A percentile compares a stretch with the other conserved stretches of the same genome.
Evolutionary conservation across 2,797 vertebrate genomes (phyloP).

Genomic region (Typhlichthys eigenmanni): DNA sequence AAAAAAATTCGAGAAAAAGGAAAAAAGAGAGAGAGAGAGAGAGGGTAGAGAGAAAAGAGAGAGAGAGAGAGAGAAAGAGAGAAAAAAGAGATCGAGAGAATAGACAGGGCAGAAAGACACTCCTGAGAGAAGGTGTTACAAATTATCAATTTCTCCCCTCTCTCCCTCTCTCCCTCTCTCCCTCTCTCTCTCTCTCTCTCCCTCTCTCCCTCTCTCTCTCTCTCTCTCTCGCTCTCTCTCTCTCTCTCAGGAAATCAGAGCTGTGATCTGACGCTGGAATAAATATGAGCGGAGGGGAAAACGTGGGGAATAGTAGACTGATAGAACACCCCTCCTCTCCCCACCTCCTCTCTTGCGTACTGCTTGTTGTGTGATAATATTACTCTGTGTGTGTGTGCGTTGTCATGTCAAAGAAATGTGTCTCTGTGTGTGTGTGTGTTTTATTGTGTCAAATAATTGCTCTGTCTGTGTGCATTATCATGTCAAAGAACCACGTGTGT

Average conservation of each 20-base stretch:
- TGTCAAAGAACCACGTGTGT: slow-evolving; percentile 9
- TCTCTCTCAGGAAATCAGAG: slow-evolving; percentile 1
- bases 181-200: no score
- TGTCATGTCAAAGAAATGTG: background rate
- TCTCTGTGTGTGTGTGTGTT: slow-evolving; percentile 5
- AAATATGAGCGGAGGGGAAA: background rate
- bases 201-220: background rate
- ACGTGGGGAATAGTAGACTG: background rate
- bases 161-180: no score
- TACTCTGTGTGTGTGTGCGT: slow-evolving; percentile 9
- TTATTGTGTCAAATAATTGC: slow-evolving; percentile 2
- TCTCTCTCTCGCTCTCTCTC: background rate
- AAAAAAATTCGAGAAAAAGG: no score
- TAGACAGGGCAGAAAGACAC: slow-evolving; percentile 80
- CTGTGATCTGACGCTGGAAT: slow-evolving; percentile 1
- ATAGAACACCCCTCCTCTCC: background rate
- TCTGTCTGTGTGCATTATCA: background rate
- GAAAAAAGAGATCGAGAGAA: no score
- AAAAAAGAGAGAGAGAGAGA: background rate
- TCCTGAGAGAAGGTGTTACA: slow-evolving; percentile 79
- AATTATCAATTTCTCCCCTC: background rate
- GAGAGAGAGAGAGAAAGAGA: no score
- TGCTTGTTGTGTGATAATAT: slow-evolving; percentile 83
- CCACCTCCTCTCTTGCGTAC: slow-evolving; percentile 25
- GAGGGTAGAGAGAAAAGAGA: background rate